Evolutionary conservation across 2,797 vertebrate species (phyloP), one percentile per base, ranked within the genome.

Genomic region (Typhlichthys subterraneus): DNA sequence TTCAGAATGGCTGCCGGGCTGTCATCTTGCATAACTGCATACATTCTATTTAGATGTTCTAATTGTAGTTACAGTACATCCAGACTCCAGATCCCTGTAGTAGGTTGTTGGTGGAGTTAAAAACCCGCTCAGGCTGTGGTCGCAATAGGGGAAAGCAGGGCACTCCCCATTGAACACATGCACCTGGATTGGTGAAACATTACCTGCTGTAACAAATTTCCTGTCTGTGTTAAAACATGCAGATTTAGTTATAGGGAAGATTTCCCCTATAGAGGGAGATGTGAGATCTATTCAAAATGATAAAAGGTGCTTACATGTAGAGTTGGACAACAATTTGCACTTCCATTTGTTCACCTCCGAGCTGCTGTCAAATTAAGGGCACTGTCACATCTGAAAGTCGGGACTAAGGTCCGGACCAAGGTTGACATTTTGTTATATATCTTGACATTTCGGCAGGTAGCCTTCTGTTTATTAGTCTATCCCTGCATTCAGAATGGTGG

Each of bases 221-320:
- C 52, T 8, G 29, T 14, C 31, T 53, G n/a, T 42, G 31, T 1
- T 79, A 67, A 81, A 80, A 77, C 81, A 81, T 84, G 80, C 77
- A 86, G 80, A 88, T 87, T 84, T 75, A 70, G 57, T 75, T 71
- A 81, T 73, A 73, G 82, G 66, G 68, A 72, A 76, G 62, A 72
- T 63, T 88, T 84, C 31, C 77, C 88, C 84, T 82, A 8, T 31
- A 59, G 73, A 86, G 82, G 82, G 83, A 87, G 82, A 79, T 59
- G 55, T 77, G 76, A 85, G 84, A 88, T 89, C 85, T 87, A 88
- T 88, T 83, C 83, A 78, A 89, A 87, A 84, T 85, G 78, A 91
- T 90, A 81, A 86, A 85, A 88, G 61, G 67, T 73, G 86, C 88
- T 86, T 4, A 29, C 23, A 29, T 29, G 23, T 72, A 33, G 72